Conservation (phyloP, 1,140 invertebrate genomes). For the Macrobrachium nipponense region DNA sequence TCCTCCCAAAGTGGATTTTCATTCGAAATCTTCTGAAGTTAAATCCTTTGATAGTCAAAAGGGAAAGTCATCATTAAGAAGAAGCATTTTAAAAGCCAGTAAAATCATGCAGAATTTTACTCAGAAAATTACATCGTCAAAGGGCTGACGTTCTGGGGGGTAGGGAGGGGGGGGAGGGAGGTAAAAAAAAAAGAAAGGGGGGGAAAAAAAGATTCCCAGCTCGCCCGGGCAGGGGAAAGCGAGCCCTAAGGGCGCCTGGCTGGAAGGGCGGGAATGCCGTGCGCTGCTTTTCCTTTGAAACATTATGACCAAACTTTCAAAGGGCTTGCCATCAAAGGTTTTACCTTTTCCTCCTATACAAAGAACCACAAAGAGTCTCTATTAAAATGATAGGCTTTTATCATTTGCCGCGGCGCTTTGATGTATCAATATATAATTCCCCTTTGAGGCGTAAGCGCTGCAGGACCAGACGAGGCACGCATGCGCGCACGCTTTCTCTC, state of each 20-base stretch:
- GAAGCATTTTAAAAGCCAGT: slow-evolving; percentile 56
- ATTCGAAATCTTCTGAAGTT: slow-evolving; percentile 34
- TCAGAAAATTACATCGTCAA: slow-evolving; percentile 60
- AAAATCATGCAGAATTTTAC: slow-evolving; percentile 61
- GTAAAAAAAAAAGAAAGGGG: neutral
- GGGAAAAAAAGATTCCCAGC: neutral
- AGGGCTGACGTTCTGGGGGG: slow-evolving; percentile 29
- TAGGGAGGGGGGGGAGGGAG: neutral
- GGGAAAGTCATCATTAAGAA: slow-evolving; percentile 56
- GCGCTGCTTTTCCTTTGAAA: slow-evolving; percentile 49
- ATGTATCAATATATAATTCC: slow-evolving; percentile 64
- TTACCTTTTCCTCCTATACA: slow-evolving; percentile 59
- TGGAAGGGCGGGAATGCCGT: slow-evolving; percentile 14
- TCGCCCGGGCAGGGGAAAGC: neutral
- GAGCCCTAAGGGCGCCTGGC: neutral
- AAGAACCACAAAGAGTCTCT: slow-evolving; percentile 63
- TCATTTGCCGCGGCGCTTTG: slow-evolving; percentile 60
- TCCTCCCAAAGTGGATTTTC: slow-evolving; percentile 25
- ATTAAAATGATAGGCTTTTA: slow-evolving; percentile 64
- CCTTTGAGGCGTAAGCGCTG: slow-evolving; percentile 23
- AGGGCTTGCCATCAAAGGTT: slow-evolving; percentile 50
- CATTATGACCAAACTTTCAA: slow-evolving; percentile 61
- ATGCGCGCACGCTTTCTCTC: neutral
- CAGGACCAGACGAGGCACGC: neutral
- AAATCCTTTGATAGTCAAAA: slow-evolving; percentile 35